Evolutionary conservation across 2,888 invertebrate genomes (phyloP), one percentile per base, ranked within the genome.

Genomic region (Myopa tessellatipennis): DNA sequence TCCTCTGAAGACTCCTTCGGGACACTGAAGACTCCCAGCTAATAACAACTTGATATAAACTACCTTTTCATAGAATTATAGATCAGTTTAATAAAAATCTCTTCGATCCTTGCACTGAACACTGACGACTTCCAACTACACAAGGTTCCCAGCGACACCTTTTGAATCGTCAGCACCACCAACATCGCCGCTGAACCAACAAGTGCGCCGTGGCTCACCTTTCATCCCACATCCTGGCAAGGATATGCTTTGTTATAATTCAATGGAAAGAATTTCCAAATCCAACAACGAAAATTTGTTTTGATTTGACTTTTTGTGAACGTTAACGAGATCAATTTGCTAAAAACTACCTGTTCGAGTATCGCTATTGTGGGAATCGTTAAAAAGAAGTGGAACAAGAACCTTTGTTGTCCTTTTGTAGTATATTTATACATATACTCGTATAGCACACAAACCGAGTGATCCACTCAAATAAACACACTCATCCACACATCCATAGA

Each of bases 311-410:
- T 75, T 68, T 65, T 75, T 58, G 38, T 69, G n/a, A 18, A 26
- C 45, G 60, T 69, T 75, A 75, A 75, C 68, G 69, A 68, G 75
- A 75, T 75, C 75, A 75, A 69, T 75, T 75, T 75, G 68, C 45
- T 68, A 18, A 69, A 69, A 55, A 34, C 68, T 75, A 69, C 75
- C 74, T 74, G 74, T 74, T 65, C 60, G 60, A 38, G 50, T 69
- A 18, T 45, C 14, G 55, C 70, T 70, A 52, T 70, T 70, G 55
- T 60, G 72, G 58, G 60, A 72, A 60, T 36, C 58, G 36, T 52
- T 26, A 16, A 38, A 55, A 36, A 18, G n/a, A 60, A 50, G 10
- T 4, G 65, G 38, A 65, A 34, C 12, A 38, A 26, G 12, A 14
- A 65, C 14, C 14, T 36, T 65, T 6, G 58, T 72, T 72, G 61